Base-by-base conservation (phyloP, 2,113 vertebrate genomes). In the Calidris pygmaea region DNA sequence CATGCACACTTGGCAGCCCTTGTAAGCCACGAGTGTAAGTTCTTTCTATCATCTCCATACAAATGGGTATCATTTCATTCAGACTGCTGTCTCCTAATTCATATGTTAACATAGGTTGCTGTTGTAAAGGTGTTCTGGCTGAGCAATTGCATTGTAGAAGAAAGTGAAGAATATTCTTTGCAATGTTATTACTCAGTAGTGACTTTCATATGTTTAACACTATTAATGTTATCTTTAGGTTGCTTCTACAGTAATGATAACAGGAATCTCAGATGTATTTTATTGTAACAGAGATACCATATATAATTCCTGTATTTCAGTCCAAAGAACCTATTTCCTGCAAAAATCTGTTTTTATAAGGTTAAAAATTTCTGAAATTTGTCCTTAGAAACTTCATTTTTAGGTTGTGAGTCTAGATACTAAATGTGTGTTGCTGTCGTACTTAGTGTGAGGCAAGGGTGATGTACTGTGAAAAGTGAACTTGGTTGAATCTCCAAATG, bases 1-100 rank as follows among this genome's bases (percentile, higher is more conserved):
- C 99, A 99, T 4, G 99, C 99, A 37, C 99, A 99, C 90, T 96
- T 99, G 65, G 99, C 99, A 79, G 99, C 99, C 37, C 98, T 99
- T 12, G 98, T 99, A 81, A 99, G 98, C 97, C 99, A 99, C 58
- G 99, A 99, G 82, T 98, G 99, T 99, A 98, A 99, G 99, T 95
- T 87, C 43, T 72, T 92, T 78, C 62, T 94, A 7, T 88, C 20
- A 48, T 73, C 76, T 96, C 79, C 27, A 3, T 10, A 11, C 1
- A 1, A 50, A 19, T 0, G 0, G 19, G 39, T 34, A 34, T 72
- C 1, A 10, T 50, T 87, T 63, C 2, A 3, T 47, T 65, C 39
- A 39, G n/a, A 24, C 27, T 67, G 24, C 29, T 68, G 17, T 62
- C 45, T 83, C 39, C 12, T 47, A 29, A 30, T 53, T 70, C 19